These are phyloP conservation scores for Potamilus streckersoni DNA, from an alignment of 1,140 invertebrate genomes.

Conservation along the genomic window DNA sequence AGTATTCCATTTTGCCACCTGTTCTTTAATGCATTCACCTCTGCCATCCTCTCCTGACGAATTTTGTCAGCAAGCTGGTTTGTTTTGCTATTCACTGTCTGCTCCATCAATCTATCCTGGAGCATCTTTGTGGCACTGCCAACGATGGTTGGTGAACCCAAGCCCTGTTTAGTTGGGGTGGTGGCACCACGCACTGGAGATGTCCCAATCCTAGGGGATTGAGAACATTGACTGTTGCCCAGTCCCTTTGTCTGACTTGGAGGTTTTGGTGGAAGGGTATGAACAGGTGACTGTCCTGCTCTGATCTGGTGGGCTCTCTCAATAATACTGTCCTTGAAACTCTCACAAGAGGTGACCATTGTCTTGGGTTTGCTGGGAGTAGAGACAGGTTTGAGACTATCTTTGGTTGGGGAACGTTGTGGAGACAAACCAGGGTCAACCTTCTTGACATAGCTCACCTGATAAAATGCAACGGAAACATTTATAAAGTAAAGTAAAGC, in stretches of 20 bases:
- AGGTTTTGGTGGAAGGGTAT: conserved; percentile 23
- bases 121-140: conserved; percentile 57
- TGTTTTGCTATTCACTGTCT: conserved; percentile 44
- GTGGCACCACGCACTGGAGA: conserved; percentile 5
- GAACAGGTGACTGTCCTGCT: conserved; percentile 4
- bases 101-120: conserved; percentile 57
- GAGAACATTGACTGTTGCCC: neutral
- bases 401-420: conserved; percentile 18
- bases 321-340: conserved; percentile 46
- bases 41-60: conserved; percentile 59
- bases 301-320: conserved; percentile 41
- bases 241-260: conserved; percentile 3
- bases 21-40: conserved; percentile 59
- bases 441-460: conserved; percentile 54
- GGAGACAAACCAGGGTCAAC: conserved; percentile 44
- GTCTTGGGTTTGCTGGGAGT: conserved; percentile 35
- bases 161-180: too few species aligned
- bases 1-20: conserved; percentile 65
- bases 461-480: neutral
- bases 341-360: conserved; percentile 40
- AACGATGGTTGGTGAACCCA: conserved; percentile 40
- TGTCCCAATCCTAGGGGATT: neutral
- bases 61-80: conserved; percentile 50
- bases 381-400: conserved; percentile 10
- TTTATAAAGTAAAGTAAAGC: too few species aligned